Evolutionary conservation across 2,888 invertebrate species (phyloP).

Genomic region (Taphrorychus bicolor): DNA sequence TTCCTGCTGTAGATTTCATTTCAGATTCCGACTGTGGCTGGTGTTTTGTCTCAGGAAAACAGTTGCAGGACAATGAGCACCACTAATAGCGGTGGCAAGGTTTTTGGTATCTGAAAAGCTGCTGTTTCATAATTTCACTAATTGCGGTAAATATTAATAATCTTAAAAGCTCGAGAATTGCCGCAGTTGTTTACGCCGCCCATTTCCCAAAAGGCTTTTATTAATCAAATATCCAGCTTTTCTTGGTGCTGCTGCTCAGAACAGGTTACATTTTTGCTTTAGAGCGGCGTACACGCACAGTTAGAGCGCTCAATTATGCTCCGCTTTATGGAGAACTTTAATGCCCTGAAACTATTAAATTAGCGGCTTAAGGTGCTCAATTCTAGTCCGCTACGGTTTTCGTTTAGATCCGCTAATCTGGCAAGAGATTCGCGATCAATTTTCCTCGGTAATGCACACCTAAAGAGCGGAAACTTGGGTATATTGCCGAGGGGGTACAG

Average conservation of each 20-base stretch:
- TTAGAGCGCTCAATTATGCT: too few relatives aligned
- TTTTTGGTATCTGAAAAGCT: background rate
- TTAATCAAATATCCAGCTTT: background rate
- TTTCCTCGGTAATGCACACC: too few relatives aligned
- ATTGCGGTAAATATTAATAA: slow-evolving; percentile 21
- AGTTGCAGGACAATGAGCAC: too few relatives aligned
- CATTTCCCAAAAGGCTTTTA: background rate
- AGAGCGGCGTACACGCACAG: background rate
- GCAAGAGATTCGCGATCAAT: background rate
- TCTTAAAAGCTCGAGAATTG: slow-evolving; percentile 21
- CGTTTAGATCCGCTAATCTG: background rate
- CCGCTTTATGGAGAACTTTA: background rate
- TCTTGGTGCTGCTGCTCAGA: background rate
- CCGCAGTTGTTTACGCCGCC: slow-evolving; percentile 8
- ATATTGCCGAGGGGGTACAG: too few relatives aligned
- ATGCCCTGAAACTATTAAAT: slow-evolving; percentile 5
- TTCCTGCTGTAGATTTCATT: background rate
- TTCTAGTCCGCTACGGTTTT: background rate
- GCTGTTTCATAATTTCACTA: slow-evolving; percentile 21
- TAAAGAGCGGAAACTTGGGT: too few relatives aligned
- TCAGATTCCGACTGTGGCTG: background rate
- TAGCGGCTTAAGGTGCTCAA: slow-evolving; percentile 10
- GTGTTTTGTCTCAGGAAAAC: too few relatives aligned
- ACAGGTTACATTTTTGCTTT: background rate
- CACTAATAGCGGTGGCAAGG: too few relatives aligned